These are phyloP conservation scores for Paradoxurus hermaphroditus DNA, from an alignment of 2,113 vertebrate genomes.

Conservation along the genomic window DNA sequence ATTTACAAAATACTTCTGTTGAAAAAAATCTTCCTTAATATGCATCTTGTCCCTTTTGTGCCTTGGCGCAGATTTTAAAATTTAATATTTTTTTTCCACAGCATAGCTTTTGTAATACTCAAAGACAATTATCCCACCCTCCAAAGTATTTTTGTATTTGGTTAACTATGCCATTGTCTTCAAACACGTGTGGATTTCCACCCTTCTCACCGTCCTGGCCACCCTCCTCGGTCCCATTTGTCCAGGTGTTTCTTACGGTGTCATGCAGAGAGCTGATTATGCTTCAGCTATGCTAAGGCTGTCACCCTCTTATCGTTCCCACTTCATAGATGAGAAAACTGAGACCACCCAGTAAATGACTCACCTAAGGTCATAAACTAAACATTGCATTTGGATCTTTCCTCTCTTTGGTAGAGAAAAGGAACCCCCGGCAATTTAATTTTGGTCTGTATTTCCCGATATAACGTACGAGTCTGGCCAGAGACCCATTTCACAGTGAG, in stretches of 20 bases:
- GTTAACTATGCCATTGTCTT: background rate
- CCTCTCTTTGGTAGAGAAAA: background rate
- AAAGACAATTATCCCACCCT: background rate
- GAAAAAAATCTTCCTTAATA: background rate
- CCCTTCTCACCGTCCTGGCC: background rate
- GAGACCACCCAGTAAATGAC: background rate
- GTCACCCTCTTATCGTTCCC: background rate
- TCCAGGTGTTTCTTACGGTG: background rate
- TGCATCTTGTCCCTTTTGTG: background rate
- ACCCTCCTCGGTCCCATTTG: background rate
- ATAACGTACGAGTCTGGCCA: background rate
- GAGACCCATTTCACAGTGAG: background rate
- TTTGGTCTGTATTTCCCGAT: background rate
- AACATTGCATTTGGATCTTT: background rate
- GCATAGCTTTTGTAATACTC: background rate
- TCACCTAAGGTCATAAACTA: background rate
- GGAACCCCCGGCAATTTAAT: background rate
- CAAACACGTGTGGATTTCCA: background rate
- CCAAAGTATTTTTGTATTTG: background rate
- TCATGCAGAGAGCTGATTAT: background rate
- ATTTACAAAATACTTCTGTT: background rate
- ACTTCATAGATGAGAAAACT: background rate
- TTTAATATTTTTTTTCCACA: background rate
- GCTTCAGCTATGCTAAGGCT: background rate
- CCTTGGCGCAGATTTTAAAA: background rate